phyloP scores from a whole-genome alignment of 2,888 invertebrate species.

The Pyrocoelia pectoralis region DNA sequence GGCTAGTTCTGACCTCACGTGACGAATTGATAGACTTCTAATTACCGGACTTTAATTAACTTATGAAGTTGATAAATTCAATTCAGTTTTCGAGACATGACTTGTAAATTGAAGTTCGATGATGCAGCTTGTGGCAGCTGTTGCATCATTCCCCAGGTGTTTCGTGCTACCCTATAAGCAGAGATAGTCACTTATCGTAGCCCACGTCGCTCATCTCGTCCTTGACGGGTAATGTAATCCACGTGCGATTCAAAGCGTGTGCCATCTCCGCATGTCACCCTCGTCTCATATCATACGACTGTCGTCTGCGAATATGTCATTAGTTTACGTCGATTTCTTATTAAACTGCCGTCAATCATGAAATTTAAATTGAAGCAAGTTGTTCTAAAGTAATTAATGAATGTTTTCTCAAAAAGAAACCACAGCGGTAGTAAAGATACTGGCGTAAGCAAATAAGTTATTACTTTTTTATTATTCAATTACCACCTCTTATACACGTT shows the following conservation, averaged over 20 bases:
- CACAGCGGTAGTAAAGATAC: too few relatives aligned
- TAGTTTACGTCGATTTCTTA: constrained; percentile 18
- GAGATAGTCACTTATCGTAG: constrained; percentile 27
- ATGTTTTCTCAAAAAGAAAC: too few relatives aligned
- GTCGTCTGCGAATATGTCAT: constrained; percentile 23
- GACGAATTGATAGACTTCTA: not conserved
- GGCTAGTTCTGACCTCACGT: too few relatives aligned
- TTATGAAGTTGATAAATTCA: constrained; percentile 20
- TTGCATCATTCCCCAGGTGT: constrained; percentile 30
- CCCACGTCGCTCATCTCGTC: constrained; percentile 26
- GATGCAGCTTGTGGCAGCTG: constrained; percentile 23
- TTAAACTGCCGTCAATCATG: constrained; percentile 23
- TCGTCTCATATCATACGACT: constrained; percentile 18
- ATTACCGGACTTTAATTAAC: constrained; percentile 19
- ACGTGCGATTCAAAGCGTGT: constrained; percentile 18
- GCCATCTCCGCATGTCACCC: constrained; percentile 20
- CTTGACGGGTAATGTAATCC: constrained; percentile 10
- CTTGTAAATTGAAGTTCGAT: constrained; percentile 27
- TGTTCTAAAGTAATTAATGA: too few relatives aligned
- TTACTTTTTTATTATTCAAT: not conserved
- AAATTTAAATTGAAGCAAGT: not conserved
- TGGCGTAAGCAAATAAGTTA: not conserved
- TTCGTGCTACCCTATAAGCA: constrained; percentile 12
- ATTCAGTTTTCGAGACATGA: constrained; percentile 10
- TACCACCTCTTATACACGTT: constrained; percentile 1